phyloP scores from a whole-genome alignment of 2,113 vertebrate genomes.

The Leucoraja erinaceus region DNA sequence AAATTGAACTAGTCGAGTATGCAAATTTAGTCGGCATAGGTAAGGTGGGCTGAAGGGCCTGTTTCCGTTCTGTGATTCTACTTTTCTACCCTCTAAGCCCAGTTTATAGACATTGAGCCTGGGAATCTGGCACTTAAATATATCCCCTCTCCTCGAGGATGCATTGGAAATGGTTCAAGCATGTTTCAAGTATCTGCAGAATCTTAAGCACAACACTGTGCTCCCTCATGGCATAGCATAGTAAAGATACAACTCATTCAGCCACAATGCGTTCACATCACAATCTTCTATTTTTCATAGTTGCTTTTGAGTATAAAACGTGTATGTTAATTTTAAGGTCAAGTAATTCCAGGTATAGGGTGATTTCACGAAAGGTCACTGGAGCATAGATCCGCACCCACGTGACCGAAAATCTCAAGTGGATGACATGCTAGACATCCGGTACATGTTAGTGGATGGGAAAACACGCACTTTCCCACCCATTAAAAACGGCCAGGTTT shows the following conservation, averaged over 20 bases:
- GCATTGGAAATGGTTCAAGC: background rate
- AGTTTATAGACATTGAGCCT: background rate
- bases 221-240: background rate
- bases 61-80: too few relatives aligned
- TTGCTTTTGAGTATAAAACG: background rate
- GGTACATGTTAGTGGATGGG: too few relatives aligned
- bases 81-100: background rate
- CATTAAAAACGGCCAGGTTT: too few relatives aligned
- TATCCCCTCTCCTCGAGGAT: background rate
- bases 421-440: too few relatives aligned
- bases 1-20: too few relatives aligned
- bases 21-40: too few relatives aligned
- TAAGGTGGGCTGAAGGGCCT: too few relatives aligned
- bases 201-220: background rate
- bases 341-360: background rate
- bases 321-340: background rate
- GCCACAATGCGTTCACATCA: background rate
- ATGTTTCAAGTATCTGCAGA: background rate
- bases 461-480: too few relatives aligned
- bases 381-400: too few relatives aligned
- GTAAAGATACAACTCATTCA: background rate
- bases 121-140: background rate
- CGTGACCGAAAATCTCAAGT: too few relatives aligned
- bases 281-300: background rate
- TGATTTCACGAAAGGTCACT: too few relatives aligned